Conservation (phyloP, 2,113 vertebrate species). For the Corvus moneduloides region DNA sequence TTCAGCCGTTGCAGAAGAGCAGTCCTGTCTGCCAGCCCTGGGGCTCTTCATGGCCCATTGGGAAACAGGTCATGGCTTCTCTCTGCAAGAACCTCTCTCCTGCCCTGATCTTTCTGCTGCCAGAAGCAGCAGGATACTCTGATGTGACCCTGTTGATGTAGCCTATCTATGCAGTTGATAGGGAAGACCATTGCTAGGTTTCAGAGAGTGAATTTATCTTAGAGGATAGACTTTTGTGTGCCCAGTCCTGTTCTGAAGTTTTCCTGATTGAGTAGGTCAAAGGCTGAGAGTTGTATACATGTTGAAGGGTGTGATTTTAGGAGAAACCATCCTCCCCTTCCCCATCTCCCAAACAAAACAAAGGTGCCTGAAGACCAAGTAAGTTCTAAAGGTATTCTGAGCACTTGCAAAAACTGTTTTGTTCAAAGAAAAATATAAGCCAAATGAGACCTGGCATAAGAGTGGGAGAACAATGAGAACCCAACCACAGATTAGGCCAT, state of each 20-base stretch:
- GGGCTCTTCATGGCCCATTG: accelerated
- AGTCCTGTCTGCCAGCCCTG: background rate
- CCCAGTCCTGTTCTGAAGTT: background rate
- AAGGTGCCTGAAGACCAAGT: background rate
- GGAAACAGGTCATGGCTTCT: background rate
- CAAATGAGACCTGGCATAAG: background rate
- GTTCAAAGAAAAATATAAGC: background rate
- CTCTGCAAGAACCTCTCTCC: background rate
- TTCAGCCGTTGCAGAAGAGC: accelerated
- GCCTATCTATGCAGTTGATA: background rate
- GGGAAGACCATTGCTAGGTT: background rate
- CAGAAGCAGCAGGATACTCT: background rate
- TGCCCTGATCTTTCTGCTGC: background rate
- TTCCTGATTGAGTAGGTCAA: background rate
- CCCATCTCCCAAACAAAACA: background rate
- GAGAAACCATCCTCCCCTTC: background rate
- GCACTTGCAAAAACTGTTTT: background rate
- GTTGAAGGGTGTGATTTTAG: background rate
- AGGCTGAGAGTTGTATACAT: background rate
- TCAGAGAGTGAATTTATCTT: background rate
- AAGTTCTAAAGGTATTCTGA: background rate
- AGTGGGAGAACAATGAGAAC: background rate
- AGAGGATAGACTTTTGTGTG: background rate
- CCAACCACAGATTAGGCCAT: background rate
- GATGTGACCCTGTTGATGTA: background rate